Percentiles rank a stretch among this genome's conserved stretches.
Evolutionary conservation across 2,797 vertebrate species (phyloP).

Genomic region (Helarctos malayanus): DNA sequence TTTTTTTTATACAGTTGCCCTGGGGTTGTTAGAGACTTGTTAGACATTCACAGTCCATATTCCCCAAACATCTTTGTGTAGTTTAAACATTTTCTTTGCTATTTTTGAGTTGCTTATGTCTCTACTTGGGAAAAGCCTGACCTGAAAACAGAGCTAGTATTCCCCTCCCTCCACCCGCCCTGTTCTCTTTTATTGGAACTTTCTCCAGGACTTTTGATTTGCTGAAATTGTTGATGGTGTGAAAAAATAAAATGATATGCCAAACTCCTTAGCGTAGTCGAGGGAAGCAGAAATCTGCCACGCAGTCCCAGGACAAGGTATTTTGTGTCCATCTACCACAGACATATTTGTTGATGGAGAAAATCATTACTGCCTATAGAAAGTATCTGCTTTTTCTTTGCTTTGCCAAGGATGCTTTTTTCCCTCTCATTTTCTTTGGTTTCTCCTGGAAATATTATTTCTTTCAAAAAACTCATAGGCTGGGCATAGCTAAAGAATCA

Average conservation of each 20-base stretch:
- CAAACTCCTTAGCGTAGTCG: background rate
- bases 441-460: constrained; percentile 42
- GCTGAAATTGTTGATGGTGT: background rate
- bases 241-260: background rate
- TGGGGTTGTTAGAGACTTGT: constrained; percentile 39
- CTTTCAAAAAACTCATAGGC: background rate
- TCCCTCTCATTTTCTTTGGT: background rate
- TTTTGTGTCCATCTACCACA: background rate
- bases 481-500: background rate
- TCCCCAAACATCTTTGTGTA: constrained; percentile 51
- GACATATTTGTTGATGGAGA: background rate
- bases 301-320: background rate
- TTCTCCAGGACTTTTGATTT: constrained; percentile 45
- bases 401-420: background rate
- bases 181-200: constrained; percentile 1
- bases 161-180: accelerated
- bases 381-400: background rate
- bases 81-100: constrained; percentile 60
- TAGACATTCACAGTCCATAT: constrained; percentile 63
- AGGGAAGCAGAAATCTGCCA: background rate
- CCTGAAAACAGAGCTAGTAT: background rate
- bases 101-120: constrained; percentile 37
- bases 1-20: background rate
- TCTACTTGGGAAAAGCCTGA: constrained; percentile 65
- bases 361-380: background rate